phyloP scores from a whole-genome alignment of 2,888 invertebrate species.

The Cheilosia grossa region DNA sequence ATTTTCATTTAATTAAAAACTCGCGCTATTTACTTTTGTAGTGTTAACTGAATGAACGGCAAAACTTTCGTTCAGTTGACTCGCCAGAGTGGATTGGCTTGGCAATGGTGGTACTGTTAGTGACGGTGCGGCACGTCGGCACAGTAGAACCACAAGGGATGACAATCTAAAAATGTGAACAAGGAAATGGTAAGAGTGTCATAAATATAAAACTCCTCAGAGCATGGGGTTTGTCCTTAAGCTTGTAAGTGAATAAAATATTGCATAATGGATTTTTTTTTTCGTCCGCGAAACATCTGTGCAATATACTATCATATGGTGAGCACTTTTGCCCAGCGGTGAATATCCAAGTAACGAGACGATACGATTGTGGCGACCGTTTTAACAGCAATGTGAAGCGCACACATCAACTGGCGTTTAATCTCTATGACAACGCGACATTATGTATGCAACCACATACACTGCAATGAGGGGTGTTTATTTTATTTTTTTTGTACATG shows the following conservation, averaged over 20 bases:
- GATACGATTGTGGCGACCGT: conserved; percentile 9
- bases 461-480: neutral
- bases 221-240: no score
- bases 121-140: conserved; percentile 9
- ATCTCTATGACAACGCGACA: conserved; percentile 57
- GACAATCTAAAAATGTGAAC: conserved; percentile 40
- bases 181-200: no score
- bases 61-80: conserved; percentile 69
- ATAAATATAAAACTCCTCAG: no score
- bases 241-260: no score
- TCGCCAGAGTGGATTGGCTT: conserved; percentile 65
- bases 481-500: neutral
- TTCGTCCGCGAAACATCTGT: no score
- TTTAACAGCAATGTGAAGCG: conserved; percentile 27
- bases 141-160: conserved; percentile 13
- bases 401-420: conserved; percentile 65
- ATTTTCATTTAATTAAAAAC: conserved; percentile 75
- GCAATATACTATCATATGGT: no score
- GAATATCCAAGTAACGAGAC: neutral
- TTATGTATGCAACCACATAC: conserved; percentile 44
- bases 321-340: neutral
- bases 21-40: conserved; percentile 72
- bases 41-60: conserved; percentile 68
- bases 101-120: conserved; percentile 7
- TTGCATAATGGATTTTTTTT: no score